Evolutionary conservation across 2,797 vertebrate genomes (phyloP).

Genomic region (Sebastes itinus): DNA sequence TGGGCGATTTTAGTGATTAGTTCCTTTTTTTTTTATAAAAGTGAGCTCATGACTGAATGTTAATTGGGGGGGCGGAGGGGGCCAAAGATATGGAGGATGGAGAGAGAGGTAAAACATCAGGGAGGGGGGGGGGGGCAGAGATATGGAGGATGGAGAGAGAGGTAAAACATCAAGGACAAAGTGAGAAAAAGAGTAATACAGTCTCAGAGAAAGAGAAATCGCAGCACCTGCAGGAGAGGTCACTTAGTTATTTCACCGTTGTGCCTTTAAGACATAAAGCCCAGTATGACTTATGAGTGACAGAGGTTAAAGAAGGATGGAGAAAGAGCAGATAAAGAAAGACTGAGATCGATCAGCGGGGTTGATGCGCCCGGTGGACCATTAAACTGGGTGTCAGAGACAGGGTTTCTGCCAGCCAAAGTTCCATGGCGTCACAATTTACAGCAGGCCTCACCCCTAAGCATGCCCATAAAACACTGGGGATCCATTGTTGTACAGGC

Average conservation of each 20-base stretch:
- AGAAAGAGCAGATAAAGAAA: constrained; percentile 64
- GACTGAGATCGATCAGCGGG: constrained; percentile 72
- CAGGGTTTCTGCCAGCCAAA: constrained; percentile 62
- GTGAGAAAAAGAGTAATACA: background rate
- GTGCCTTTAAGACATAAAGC: constrained; percentile 76
- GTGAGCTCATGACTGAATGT: background rate
- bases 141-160: background rate
- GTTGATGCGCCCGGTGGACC: constrained; percentile 72
- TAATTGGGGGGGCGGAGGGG: background rate
- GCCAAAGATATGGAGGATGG: background rate
- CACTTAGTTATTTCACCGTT: constrained; percentile 22
- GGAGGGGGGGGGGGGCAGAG: background rate
- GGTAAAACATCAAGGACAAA: background rate
- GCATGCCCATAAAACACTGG: constrained; percentile 72
- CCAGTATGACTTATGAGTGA: constrained; percentile 73
- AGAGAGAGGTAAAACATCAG: background rate
- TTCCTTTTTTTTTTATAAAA: background rate
- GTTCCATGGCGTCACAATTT: constrained; percentile 63
- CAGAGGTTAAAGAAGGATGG: constrained; percentile 75
- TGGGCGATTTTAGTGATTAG: background rate
- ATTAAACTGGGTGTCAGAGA: constrained; percentile 77
- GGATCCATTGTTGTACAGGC: constrained; percentile 49
- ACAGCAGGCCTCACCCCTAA: constrained; percentile 54
- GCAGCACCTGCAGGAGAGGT: constrained; percentile 27
- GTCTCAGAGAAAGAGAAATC: constrained; percentile 14